Evolutionary conservation across 2,888 invertebrate genomes (phyloP), one percentile per base, ranked within the genome.

Genomic region (Oscheius myriophilus): DNA sequence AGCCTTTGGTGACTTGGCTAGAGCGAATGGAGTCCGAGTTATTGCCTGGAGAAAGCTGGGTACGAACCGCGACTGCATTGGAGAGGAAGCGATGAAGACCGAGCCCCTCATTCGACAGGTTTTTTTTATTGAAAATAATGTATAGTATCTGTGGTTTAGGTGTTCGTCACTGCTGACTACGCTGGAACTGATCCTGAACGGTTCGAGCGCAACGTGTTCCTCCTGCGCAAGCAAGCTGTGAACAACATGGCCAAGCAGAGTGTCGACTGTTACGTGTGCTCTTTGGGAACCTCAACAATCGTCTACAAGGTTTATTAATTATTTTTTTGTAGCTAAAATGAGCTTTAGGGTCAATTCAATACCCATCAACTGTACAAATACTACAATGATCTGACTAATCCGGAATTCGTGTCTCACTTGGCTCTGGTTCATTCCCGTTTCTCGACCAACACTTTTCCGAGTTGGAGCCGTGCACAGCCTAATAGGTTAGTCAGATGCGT

Each of bases 391-490:
- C 88, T 92, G 63, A 74, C 73, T n/a, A 79, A 87, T 80, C 87
- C 89, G 2, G 87, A 88, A 26, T 98, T 93, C 89, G 93, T 94
- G 84, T 95, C 96, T 2, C 96, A 97, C 88, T 89, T 98, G 87
- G 95, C 97, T 51, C 89, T 98, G 87, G 96, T 98, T 9, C 98
- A 98, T 88, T 96, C 96, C 49, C 91, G 98, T 78, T 98, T 98
- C 90, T 97, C 97, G 16, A 98, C 98, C 76, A 98, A 98, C 89
- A 98, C 98, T 33, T 98, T 98, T 87, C 98, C 98, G 18, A 95
- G 94, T 87, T 98, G 98, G 98, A 96, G 97, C 88, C 90, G 97
- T 83, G 97, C 98, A 21, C 97, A 98, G 89, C 98, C 98, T 16
- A 90, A 96, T 85, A 92, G 96, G 93, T 93, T 87, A 14, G 16